Conservation (phyloP, 2,113 vertebrate genomes). For the Plecturocebus donacophilus region DNA sequence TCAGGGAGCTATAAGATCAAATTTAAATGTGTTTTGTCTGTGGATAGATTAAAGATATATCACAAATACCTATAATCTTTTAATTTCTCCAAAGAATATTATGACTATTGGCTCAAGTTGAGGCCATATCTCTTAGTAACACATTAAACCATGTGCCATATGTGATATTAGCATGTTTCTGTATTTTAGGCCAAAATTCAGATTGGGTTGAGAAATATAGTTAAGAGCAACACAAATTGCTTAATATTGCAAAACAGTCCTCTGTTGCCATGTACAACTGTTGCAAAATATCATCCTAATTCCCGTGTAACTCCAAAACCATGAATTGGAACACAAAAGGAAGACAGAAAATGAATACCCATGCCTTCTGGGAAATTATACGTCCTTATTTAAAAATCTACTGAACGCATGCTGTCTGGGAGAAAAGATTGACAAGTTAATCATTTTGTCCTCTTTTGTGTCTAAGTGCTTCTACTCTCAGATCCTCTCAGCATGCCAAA, state of each 20-base stretch:
- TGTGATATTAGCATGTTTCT: not conserved
- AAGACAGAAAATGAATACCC: not conserved
- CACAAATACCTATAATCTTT: not conserved
- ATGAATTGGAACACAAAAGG: not conserved
- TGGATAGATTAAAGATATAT: constrained; percentile 19
- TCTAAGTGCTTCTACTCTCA: not conserved
- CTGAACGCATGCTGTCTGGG: not conserved
- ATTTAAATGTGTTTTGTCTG: constrained; percentile 14
- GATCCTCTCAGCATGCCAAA: not conserved
- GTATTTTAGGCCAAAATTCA: constrained; percentile 34
- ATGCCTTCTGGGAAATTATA: not conserved
- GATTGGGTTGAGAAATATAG: not conserved
- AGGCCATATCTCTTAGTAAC: not conserved
- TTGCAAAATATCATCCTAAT: not conserved
- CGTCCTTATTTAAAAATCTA: not conserved
- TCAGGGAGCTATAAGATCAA: not conserved
- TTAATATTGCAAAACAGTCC: not conserved
- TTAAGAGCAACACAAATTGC: constrained; percentile 11
- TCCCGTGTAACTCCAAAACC: not conserved
- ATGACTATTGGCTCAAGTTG: not conserved
- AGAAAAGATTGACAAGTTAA: not conserved
- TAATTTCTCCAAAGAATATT: constrained; percentile 37
- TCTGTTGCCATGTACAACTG: not conserved
- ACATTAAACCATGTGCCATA: not conserved
- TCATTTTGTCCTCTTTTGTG: not conserved